Base-by-base conservation (phyloP, 23 tunicate genomes). In the Aplidium turbinatum region DNA sequence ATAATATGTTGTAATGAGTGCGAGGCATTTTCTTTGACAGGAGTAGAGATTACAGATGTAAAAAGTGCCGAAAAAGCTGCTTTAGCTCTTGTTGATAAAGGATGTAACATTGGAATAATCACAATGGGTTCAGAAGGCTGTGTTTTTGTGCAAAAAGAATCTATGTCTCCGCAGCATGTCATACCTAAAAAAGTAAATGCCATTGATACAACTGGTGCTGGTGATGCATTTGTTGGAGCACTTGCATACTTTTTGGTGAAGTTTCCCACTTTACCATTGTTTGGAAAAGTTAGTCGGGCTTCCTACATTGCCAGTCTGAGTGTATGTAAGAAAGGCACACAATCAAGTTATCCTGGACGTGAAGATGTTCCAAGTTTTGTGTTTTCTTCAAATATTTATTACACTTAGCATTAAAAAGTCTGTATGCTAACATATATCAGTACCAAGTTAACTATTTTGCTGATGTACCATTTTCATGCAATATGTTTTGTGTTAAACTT, bases 161-260 rank as follows among this genome's bases (percentile, higher is more conserved):
- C 23, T 9, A 27, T 32, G 1, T 34, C 36, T 4, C 65, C 51
- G 25, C 73, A 53, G 6, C 69, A 62, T 50, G 73, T 85, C 7
- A 9, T 24, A 25, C 57, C 77, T 1, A 30, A 31, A 1, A 68
- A 71, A 77, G 82, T 87, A 0, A 38, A 82, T 11, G 85, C 86
- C 25, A 34, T 82, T 19, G 97, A 90, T 58, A 90, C 90, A 13
- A 90, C 97, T 22, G 89, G 97, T 34, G 97, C 97, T 33, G 97
- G 97, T 2, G 97, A 91, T 74, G 63, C 91, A 0, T 84, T 91
- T 67, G 72, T 81, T 48, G 97, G 97, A 0, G 69, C 97, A 7
- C 78, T 91, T 33, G 91, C 97, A 0, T 91, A 70, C 55, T 91
- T 77, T 28, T 24, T 55, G 28, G 78, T 63, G n/a, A 21, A 38